phyloP scores from a whole-genome alignment of 1,140 invertebrate species.

The Brachionus plicatilis region DNA sequence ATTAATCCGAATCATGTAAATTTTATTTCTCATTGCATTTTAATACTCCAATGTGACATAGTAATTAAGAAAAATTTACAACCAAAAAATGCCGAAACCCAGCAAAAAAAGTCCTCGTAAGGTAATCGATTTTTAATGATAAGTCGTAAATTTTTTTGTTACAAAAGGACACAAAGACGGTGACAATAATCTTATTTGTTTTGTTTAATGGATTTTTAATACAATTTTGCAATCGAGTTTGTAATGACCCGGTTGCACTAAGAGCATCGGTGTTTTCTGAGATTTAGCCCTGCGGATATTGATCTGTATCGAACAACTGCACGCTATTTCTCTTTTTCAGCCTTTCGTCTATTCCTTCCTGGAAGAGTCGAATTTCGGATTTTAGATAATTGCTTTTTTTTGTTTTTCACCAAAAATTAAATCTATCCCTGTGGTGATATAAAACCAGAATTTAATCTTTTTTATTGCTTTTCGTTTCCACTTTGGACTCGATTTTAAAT shows the following conservation, averaged over 20 bases:
- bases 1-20: conserved; percentile 35
- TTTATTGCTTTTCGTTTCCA: background rate
- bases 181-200: background rate
- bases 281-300: background rate
- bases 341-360: background rate
- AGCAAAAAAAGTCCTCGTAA: conserved; percentile 28
- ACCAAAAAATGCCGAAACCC: background rate
- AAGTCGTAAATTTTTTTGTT: conserved; percentile 2
- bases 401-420: background rate
- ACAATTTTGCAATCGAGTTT: background rate
- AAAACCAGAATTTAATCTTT: conserved; percentile 6
- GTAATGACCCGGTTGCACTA: no score
- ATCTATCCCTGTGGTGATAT: conserved; percentile 25
- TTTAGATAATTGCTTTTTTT: background rate
- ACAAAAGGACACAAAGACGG: background rate
- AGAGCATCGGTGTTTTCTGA: background rate
- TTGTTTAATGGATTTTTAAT: background rate
- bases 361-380: background rate
- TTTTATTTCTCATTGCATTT: background rate
- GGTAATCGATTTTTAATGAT: conserved; percentile 31
- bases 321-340: background rate
- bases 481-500: conserved; percentile 1
- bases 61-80: conserved; percentile 9
- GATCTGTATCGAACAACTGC: background rate
- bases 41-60: background rate